Conservation (phyloP, 2,888 invertebrate species). For the Zele albiditarsus region DNA sequence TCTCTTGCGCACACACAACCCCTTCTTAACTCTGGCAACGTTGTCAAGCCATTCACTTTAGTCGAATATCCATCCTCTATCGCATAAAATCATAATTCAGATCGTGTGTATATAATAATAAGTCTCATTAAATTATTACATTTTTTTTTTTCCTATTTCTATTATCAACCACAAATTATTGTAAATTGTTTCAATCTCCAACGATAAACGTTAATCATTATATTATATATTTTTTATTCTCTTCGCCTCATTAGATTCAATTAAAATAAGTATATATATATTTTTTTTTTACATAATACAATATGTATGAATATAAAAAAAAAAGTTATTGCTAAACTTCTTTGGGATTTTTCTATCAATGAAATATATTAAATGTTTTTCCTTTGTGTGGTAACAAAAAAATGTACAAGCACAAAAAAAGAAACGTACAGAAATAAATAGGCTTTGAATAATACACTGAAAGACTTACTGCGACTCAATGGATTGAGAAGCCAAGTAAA, state of each 20-base stretch:
- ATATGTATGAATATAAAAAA: background rate
- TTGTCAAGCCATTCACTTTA: constrained; percentile 55
- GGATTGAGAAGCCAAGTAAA: background rate
- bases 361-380: background rate
- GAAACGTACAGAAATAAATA: background rate
- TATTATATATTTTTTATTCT: constrained; percentile 7
- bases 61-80: constrained; percentile 47
- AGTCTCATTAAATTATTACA: background rate
- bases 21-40: constrained; percentile 37
- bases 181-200: constrained; percentile 5
- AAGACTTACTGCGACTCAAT: constrained; percentile 7
- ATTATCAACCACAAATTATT: background rate
- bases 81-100: background rate
- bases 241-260: background rate
- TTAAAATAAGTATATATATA: background rate
- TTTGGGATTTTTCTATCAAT: background rate
- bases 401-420: background rate
- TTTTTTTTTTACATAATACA: too few species aligned
- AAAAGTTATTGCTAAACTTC: background rate
- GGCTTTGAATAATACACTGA: background rate
- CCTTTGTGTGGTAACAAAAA: background rate
- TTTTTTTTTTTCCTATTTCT: constrained; percentile 4
- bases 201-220: background rate
- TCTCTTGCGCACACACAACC: constrained; percentile 56
- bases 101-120: constrained; percentile 15